Base-by-base conservation (phyloP, 1,140 invertebrate species). In the Colletes gigas region DNA sequence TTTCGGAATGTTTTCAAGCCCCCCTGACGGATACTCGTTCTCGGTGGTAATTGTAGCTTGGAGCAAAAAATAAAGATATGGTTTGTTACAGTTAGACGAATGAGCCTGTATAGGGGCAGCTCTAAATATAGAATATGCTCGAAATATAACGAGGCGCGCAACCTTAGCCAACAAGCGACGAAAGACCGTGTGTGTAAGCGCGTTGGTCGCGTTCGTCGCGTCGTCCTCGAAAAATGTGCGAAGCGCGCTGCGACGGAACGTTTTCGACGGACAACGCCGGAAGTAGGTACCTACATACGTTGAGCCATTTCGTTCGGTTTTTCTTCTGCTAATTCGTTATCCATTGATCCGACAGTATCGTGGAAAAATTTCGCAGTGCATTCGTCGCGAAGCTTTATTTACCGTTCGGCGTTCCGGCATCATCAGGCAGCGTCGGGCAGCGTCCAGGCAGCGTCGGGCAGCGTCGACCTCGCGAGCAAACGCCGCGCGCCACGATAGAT, bases 71-170 rank as follows among this genome's bases (percentile, higher is more conserved):
- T 30, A 2, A 30, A 30, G 30, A 30, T 30, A 30, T 30, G 30
- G 30, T 30, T 30, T 30, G 30, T 30, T 30, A 30, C 30, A 30
- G 30, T 30, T 30, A 1, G 30, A 30, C 30, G 30, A 30, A 30
- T 30, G 1, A 30, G 1, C 30, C 30, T 30, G 30, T 30, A 30
- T 70, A 82, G 83, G 88, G 75, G 81, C 83, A 83, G 82, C 62
- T 90, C 92, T 92, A 93, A 93, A 92, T 88, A 91, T 92, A 93
- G 91, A 89, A 83, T 83, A 84, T 84, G 89, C 92, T 92, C 90
- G 86, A 93, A 92, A 93, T 92, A 92, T 92, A 92, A 92, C 91
- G 87, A 89, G 87, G 88, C 79, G 89, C 83, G 68, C 80, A 83
- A 85, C 71, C 75, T 83, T 86, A 83, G 84, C 57, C 70, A 79